Percentiles rank a stretch among this genome's conserved stretches.
Evolutionary conservation across 2,888 invertebrate species (phyloP).

Genomic region (Vandiemenella viatica): DNA sequence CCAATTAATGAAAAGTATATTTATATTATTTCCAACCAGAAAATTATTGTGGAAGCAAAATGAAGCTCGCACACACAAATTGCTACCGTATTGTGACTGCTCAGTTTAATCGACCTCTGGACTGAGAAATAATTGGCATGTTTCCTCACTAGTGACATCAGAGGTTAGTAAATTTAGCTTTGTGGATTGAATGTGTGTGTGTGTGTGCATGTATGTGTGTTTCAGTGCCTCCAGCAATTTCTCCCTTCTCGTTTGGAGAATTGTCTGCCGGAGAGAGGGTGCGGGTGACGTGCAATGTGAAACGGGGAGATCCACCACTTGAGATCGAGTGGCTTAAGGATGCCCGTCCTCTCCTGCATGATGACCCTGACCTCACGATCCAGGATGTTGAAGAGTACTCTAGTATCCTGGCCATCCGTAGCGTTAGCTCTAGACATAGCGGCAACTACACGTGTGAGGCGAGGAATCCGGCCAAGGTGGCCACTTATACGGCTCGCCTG

Average conservation of each 20-base stretch:
- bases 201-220: conserved; percentile 13
- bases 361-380: conserved; percentile 17
- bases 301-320: conserved; percentile 25
- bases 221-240: conserved; percentile 29
- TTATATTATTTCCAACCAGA: no score
- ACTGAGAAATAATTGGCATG: no score
- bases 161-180: no score
- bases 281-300: conserved; percentile 27
- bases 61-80: no score
- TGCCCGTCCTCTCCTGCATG: conserved; percentile 15
- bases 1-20: no score
- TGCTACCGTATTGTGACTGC: no score
- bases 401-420: conserved; percentile 19
- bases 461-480: conserved; percentile 37
- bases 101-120: no score
- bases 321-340: conserved; percentile 28
- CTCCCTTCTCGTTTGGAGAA: conserved; percentile 38
- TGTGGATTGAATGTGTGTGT: no score
- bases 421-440: conserved; percentile 19
- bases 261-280: conserved; percentile 30
- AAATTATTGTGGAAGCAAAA: no score
- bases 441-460: conserved; percentile 48
- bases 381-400: conserved; percentile 17
- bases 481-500: conserved; percentile 38
- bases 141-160: no score